Evolutionary conservation across 2,113 vertebrate species (phyloP).

Genomic region (Perca fluviatilis): DNA sequence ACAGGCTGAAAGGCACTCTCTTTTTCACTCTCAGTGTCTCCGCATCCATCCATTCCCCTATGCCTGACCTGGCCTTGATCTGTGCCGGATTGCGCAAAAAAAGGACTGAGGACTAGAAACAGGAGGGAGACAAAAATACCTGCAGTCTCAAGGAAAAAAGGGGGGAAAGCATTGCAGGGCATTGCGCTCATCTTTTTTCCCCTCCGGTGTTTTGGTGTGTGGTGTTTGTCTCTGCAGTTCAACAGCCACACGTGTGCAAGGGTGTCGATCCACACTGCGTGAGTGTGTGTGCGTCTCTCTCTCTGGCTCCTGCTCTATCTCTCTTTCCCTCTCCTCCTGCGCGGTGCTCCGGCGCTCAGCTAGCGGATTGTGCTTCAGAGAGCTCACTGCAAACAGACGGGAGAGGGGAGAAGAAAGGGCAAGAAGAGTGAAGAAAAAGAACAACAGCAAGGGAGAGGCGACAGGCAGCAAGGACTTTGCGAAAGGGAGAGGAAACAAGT

Average conservation of each 20-base stretch:
- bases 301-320: conserved; percentile 29
- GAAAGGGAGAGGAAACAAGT: conserved; percentile 35
- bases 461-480: conserved; percentile 49
- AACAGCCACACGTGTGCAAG: conserved; percentile 69
- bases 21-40: conserved; percentile 59
- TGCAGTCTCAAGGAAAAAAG: conserved; percentile 57
- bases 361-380: conserved; percentile 72
- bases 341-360: conserved; percentile 60
- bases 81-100: conserved; percentile 70
- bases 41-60: conserved; percentile 67
- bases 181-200: conserved; percentile 41
- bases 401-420: conserved; percentile 74
- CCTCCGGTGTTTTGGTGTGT: conserved; percentile 58
- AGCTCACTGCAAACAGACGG: conserved; percentile 73
- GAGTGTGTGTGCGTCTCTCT: conserved; percentile 9
- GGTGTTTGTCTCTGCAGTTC: conserved; percentile 51
- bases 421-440: conserved; percentile 51
- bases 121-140: conserved; percentile 62
- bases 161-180: conserved; percentile 47
- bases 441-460: conserved; percentile 65
- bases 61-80: conserved; percentile 63
- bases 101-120: conserved; percentile 64
- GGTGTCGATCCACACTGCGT: conserved; percentile 52
- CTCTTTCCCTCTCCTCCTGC: conserved; percentile 38
- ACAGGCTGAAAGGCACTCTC: conserved; percentile 79